phyloP scores from a whole-genome alignment of 2,888 invertebrate species.

The Strigamia transsilvanica region DNA sequence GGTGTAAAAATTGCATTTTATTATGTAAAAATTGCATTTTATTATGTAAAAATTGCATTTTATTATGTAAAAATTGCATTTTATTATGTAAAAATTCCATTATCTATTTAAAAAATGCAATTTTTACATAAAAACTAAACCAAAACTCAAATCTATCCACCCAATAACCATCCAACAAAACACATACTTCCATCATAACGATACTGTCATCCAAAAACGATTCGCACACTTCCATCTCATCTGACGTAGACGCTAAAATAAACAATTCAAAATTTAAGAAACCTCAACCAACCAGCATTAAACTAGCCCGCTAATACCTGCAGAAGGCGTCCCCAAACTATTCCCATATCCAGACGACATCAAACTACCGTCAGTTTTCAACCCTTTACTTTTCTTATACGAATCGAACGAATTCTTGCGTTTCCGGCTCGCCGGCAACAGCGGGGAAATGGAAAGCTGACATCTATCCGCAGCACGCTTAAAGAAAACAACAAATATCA shows the following conservation, averaged over 20 bases:
- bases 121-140: background rate
- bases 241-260: background rate
- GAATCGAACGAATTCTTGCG: background rate
- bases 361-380: background rate
- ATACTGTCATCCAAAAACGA: background rate
- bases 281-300: background rate
- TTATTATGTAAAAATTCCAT: no score
- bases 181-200: background rate
- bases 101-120: background rate
- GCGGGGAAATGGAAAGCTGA: background rate
- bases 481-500: background rate
- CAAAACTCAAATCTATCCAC: background rate
- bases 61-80: no score
- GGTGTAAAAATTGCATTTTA: no score
- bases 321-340: background rate
- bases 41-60: no score
- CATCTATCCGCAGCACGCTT: background rate
- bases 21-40: no score
- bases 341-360: background rate
- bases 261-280: background rate
- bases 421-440: background rate
- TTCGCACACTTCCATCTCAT: background rate
- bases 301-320: background rate
- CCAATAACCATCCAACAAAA: background rate
- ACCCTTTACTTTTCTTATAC: background rate